Base-by-base conservation (phyloP, 2,113 vertebrate species). In the Neolamprologus cancellatus region DNA sequence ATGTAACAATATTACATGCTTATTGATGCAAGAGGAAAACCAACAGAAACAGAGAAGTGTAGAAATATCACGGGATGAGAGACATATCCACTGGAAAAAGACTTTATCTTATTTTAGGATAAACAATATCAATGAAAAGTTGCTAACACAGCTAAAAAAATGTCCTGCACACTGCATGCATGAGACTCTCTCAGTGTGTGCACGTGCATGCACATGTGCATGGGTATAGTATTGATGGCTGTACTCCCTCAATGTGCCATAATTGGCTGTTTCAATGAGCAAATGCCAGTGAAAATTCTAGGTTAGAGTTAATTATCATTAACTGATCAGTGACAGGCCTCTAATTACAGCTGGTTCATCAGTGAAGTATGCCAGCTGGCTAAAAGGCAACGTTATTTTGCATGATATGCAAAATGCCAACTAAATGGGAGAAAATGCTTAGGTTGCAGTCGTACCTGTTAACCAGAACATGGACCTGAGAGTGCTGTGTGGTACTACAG, bases 301-400 rank as follows among this genome's bases (percentile, higher is more conserved):
- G 88, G 85, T 74, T 89, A 80, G 80, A 78, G 91, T 94, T 94
- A 88, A 93, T 93, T 83, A 89, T 87, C 64, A 85, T 89, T 90
- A 84, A 79, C 81, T 69, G 84, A 90, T 90, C 84, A 84, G 82
- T 87, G 85, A 85, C 66, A 84, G 78, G 83, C 85, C 52, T 85
- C 83, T 87, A 84, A 85, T 93, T 93, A 92, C 18, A 80, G 48
- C 79, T 41, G 85, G 14, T 50, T 76, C 71, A 76, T 50, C 44
- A n/a, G 71, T 8, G 25, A 76, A 76, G 44, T 50, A 76, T 30
- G 71, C 71, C 44, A 50, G 44, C 71, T 76, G 44, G 25, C 82
- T 87, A 59, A 71, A 80, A 82, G 71, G 41, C 20, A 18, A 14
- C 3, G 20, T 71, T 39, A 80, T 44, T 76, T 50, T 64, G 53